phyloP scores from a whole-genome alignment of 2,888 invertebrate species.

The Sinhomidia bicolor region DNA sequence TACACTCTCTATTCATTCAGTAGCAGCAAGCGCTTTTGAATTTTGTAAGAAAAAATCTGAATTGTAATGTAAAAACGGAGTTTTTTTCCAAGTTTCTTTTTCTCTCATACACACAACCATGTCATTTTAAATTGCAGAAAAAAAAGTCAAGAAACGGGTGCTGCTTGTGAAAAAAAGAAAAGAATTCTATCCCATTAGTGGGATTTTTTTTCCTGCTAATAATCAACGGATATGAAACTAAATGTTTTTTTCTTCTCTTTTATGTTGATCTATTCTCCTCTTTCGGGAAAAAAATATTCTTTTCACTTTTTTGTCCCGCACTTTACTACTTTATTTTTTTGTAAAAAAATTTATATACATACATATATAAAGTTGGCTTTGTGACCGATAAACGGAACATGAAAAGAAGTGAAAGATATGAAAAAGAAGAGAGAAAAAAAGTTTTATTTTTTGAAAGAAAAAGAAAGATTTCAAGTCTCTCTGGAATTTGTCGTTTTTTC shows the following conservation, averaged over 20 bases:
- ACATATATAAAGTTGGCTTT: background rate
- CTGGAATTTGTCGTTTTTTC: background rate
- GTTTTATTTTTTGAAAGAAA: background rate
- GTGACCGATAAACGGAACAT: background rate
- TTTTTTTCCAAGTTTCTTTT: too few species aligned
- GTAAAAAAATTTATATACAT: too few species aligned
- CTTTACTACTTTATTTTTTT: too few species aligned
- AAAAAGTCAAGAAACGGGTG: background rate
- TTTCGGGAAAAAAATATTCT: background rate
- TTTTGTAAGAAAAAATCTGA: too few species aligned
- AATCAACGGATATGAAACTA: slow-evolving; percentile 6
- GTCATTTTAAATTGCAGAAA: slow-evolving; percentile 19
- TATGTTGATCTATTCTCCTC: background rate
- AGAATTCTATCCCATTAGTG: slow-evolving; percentile 41
- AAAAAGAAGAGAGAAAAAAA: too few species aligned
- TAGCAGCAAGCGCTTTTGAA: too few species aligned
- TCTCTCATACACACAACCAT: background rate
- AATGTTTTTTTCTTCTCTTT: slow-evolving; percentile 29
- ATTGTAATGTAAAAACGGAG: too few species aligned
- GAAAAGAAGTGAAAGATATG: background rate
- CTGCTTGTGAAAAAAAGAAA: background rate
- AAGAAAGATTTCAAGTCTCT: slow-evolving; percentile 5
- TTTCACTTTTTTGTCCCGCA: background rate
- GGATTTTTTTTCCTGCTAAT: slow-evolving; percentile 38
- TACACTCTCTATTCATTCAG: too few species aligned